Conservation (phyloP, 2,888 invertebrate species). For the Synanthedon myopaeformis region DNA sequence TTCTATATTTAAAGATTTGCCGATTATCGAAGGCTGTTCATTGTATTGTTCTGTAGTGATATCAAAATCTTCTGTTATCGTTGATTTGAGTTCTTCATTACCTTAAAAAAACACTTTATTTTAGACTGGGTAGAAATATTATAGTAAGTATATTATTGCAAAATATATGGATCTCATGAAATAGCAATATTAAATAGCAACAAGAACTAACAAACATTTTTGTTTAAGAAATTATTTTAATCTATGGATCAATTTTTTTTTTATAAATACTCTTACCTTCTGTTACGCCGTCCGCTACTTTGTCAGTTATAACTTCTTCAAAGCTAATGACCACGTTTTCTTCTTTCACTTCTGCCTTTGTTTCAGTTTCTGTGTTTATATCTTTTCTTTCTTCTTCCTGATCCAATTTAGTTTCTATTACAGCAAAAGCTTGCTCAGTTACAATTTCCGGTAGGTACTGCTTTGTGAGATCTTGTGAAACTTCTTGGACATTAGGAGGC, state of each 20-base stretch:
- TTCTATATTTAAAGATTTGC: constrained; percentile 10
- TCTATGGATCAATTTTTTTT: background rate
- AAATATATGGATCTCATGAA: no score
- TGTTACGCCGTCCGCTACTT: constrained; percentile 7
- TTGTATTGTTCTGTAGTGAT: constrained; percentile 5
- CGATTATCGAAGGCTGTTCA: background rate
- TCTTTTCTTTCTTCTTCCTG: constrained; percentile 5
- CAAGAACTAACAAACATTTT: background rate
- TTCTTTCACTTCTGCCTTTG: background rate
- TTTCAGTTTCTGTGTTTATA: background rate
- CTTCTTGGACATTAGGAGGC: constrained; percentile 45
- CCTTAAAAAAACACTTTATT: no score
- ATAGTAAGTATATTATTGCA: no score
- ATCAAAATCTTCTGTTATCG: constrained; percentile 7
- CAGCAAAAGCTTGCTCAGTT: constrained; percentile 36
- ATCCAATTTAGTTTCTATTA: constrained; percentile 15
- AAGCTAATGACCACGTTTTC: background rate
- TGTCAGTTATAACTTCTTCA: constrained; percentile 8
- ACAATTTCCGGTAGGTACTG: constrained; percentile 42
- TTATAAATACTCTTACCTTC: background rate
- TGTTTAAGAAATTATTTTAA: background rate
- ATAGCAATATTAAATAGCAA: no score
- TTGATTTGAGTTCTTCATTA: background rate
- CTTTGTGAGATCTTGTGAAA: constrained; percentile 24
- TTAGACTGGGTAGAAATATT: no score